Evolutionary conservation across 2,888 invertebrate species (phyloP).

Genomic region (Acanthosepion pharaonis): DNA sequence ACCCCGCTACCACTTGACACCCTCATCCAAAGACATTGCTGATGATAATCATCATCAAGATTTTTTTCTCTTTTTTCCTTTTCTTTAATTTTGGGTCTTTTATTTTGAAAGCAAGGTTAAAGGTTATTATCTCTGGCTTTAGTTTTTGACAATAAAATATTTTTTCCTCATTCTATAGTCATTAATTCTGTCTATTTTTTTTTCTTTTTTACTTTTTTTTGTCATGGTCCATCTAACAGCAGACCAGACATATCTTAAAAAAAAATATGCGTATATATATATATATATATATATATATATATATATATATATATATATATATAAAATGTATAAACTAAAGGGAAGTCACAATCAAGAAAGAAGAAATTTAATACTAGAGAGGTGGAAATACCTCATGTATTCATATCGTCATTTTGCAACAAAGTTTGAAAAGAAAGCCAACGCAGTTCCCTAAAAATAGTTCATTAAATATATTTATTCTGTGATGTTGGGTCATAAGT

Average conservation of each 20-base stretch:
- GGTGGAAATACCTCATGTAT: background rate
- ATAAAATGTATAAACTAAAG: background rate
- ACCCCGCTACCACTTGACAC: background rate
- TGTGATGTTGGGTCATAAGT: constrained; percentile 63
- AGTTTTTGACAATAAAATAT: no score
- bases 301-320: no score
- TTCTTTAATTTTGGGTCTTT: no score
- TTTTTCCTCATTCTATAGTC: background rate
- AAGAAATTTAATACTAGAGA: background rate
- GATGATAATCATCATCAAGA: background rate
- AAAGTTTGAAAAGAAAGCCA: constrained; percentile 38
- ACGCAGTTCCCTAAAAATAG: constrained; percentile 42
- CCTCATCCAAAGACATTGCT: background rate
- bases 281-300: no score
- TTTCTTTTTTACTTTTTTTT: background rate
- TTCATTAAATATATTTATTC: constrained; percentile 53
- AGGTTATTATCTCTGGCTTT: background rate
- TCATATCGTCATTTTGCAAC: constrained; percentile 37
- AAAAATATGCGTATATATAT: background rate
- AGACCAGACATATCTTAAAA: background rate
- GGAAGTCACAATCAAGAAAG: background rate
- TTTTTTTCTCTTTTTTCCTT: background rate
- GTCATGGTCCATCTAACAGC: background rate
- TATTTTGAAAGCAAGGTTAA: background rate
- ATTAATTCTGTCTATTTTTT: background rate